Evolutionary conservation across 2,888 invertebrate genomes (phyloP), one percentile per base, ranked within the genome.

Genomic region (Xanthorhoe spadicearia): DNA sequence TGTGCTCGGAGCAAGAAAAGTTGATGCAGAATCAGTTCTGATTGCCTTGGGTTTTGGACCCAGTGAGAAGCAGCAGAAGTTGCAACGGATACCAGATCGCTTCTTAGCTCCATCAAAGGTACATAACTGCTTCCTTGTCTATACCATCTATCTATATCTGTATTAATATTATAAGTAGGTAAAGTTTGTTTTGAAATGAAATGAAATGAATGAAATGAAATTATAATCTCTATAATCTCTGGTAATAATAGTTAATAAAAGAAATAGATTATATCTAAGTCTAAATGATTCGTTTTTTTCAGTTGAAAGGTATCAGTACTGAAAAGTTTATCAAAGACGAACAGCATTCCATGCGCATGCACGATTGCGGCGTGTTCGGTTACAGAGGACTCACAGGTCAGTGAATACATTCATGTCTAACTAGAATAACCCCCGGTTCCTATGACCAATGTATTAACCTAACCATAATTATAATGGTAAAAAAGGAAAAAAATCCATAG

Each of bases 1-100:
- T 83, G 94, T 98, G 57, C 89, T 98, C 76, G 97, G 97, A 76
- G 94, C 97, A 17, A 94, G 98, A 48, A 96, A 95, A 80, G 96
- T 97, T 19, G 98, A 98, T 90, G 98, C 98, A 0, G 98, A 98
- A 84, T 97, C 97, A 61, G 96, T 98, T 62, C 93, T 98, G 32
- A 89, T 97, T 58, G 97, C 96, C 72, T 92, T 97, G 61, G 97
- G 97, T 10, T 97, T 97, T 85, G 97, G 97, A 0, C 96, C 96
- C 8, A 94, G 95, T 64, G 94, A 94, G 74, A 95, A 95, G 68
- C 95, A 95, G 59, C 95, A 95, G 79, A 94, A 95, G 74, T 84
- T 95, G 17, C 95, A 96, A 64, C 95, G 97, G 75, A 97, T 98
- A 86, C 98, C 98, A 2, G 95, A 91, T 70, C 86, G 94, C 80